A percentile compares a stretch with the other conserved stretches of the same genome.
phyloP scores from a whole-genome alignment of 2,888 invertebrate species.

The Agonopterix heracliana region DNA sequence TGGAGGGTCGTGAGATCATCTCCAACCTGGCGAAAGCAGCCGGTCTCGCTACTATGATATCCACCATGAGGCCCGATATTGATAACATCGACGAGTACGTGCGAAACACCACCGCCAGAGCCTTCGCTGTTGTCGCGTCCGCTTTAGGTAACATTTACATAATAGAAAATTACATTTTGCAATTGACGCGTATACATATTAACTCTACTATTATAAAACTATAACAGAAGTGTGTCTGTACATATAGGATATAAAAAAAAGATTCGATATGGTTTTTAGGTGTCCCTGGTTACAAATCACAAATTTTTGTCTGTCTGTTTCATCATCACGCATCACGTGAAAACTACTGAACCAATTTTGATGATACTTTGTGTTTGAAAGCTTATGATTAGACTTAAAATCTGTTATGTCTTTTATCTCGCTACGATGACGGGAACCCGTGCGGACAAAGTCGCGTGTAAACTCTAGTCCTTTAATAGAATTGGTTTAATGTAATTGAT shows the following conservation, averaged over 20 bases:
- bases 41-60: slow-evolving; percentile 99
- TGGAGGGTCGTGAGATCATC: slow-evolving; percentile 99
- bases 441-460: no score
- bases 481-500: not conserved
- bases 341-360: no score
- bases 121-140: slow-evolving; percentile 99
- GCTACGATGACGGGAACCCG: no score
- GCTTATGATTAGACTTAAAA: no score
- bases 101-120: slow-evolving; percentile 98
- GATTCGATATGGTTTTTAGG: not conserved
- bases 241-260: not conserved
- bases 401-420: no score
- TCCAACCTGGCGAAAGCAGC: slow-evolving; percentile 99
- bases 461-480: no score
- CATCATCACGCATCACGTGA: no score
- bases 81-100: slow-evolving; percentile 99
- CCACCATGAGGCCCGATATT: slow-evolving; percentile 99
- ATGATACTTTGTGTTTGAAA: no score
- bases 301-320: no score
- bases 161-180: not conserved
- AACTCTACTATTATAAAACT: no score
- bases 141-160: slow-evolving; percentile 84
- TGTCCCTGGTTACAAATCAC: not conserved
- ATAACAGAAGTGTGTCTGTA: not conserved
- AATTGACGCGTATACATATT: not conserved